A percentile compares a stretch with the other conserved stretches of the same genome.
phyloP scores from a whole-genome alignment of 2,797 vertebrate genomes.

The Diceros bicornis region DNA sequence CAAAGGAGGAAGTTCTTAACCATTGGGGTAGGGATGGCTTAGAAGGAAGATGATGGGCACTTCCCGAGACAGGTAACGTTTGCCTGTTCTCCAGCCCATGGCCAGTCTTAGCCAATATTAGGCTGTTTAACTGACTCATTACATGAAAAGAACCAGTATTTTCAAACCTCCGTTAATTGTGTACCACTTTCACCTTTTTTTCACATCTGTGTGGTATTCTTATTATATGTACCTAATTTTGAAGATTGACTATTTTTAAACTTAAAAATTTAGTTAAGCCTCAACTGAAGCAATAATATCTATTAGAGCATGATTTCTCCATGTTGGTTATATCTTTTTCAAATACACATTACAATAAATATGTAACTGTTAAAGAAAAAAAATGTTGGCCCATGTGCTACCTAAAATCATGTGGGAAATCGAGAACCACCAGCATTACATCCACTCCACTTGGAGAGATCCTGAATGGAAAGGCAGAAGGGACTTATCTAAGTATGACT shows the following conservation, averaged over 20 bases:
- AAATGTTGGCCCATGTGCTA: rapidly evolving
- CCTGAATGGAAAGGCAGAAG: no score
- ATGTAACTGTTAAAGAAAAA: neutral
- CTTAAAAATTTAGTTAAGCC: neutral
- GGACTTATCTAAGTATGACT: neutral
- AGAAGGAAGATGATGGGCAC: neutral
- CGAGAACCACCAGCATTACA: neutral
- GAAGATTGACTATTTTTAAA: neutral
- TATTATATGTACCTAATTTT: neutral
- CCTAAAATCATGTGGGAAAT: neutral
- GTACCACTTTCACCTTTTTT: neutral
- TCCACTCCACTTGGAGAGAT: neutral
- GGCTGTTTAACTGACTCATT: neutral
- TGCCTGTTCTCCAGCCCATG: neutral
- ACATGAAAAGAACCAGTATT: neutral
- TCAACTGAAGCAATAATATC: neutral
- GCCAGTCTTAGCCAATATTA: neutral
- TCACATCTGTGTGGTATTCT: neutral
- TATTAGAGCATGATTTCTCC: neutral
- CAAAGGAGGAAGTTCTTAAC: neutral
- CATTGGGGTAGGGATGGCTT: neutral
- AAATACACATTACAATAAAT: neutral
- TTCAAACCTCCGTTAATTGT: neutral
- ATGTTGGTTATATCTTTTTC: neutral
- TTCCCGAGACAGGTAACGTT: neutral